These are phyloP conservation scores for Ophiothrix spiculata DNA, from an alignment of 35 echinoderm and acorn worm genomes.

Conservation along the genomic window DNA sequence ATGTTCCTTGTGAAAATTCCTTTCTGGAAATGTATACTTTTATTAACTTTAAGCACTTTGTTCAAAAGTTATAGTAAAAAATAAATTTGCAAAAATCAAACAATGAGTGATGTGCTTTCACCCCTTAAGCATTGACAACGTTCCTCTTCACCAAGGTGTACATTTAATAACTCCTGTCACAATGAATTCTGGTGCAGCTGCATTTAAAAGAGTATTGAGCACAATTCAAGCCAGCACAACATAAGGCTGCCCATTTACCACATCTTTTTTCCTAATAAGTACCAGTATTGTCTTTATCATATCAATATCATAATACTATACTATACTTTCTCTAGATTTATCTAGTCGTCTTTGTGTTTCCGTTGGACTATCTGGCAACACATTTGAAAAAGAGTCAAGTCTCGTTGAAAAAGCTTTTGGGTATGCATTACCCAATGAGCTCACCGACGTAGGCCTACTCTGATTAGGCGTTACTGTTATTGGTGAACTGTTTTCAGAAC, in stretches of 20 bases:
- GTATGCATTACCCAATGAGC: not conserved
- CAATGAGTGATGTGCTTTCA: no score
- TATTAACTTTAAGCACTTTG: no score
- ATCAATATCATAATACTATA: no score
- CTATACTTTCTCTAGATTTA: slow-evolving; percentile 23
- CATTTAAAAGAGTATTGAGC: not conserved
- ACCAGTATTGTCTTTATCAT: not conserved
- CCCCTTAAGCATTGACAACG: no score
- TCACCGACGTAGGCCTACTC: not conserved
- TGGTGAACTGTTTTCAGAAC: not conserved
- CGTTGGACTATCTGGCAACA: slow-evolving; percentile 16
- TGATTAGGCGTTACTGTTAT: not conserved
- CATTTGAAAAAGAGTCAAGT: slow-evolving; percentile 5
- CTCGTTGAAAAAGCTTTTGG: not conserved
- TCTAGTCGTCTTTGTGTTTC: not conserved
- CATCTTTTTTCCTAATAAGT: no score
- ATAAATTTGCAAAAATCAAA: no score
- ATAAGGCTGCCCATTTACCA: no score
- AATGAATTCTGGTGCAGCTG: not conserved
- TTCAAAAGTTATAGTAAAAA: no score
- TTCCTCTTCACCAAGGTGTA: no score
- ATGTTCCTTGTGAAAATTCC: no score
- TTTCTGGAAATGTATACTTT: no score
- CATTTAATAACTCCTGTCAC: not conserved
- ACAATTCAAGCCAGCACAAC: not conserved